Conservation (phyloP, 2,113 vertebrate genomes). For the Actinemys pallida region DNA sequence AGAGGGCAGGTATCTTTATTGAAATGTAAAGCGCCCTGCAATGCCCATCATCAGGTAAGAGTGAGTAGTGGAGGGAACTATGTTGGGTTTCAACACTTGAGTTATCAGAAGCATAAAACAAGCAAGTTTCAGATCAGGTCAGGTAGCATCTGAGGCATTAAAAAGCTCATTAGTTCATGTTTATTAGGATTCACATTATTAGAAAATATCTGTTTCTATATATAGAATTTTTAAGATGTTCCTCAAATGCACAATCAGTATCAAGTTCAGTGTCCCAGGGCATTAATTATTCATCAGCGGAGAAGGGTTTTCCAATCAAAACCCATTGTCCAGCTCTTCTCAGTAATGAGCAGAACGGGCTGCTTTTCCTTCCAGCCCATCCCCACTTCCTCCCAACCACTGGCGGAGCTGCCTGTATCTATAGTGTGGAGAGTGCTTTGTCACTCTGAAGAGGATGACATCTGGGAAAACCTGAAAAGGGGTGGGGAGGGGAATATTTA, state of each 20-base stretch:
- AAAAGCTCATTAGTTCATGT: conserved; percentile 8
- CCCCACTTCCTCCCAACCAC: conserved; percentile 26
- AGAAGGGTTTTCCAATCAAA: conserved; percentile 68
- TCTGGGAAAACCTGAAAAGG: conserved; percentile 71
- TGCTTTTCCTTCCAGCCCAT: conserved; percentile 33
- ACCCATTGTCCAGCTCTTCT: conserved; percentile 50
- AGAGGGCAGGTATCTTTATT: neutral
- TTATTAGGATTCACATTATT: neutral
- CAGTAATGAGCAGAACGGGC: conserved; percentile 23
- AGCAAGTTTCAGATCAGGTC: neutral
- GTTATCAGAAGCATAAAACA: neutral
- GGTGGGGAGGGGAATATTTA: conserved; percentile 24
- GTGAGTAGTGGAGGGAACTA: neutral
- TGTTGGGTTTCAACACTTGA: neutral
- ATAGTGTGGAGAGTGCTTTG: neutral
- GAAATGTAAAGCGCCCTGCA: neutral
- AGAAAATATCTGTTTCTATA: conserved; percentile 18
- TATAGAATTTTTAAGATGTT: conserved; percentile 46
- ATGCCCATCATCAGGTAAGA: neutral
- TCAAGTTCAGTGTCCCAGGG: neutral
- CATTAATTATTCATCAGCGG: conserved; percentile 27
- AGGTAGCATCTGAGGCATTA: conserved; percentile 13
- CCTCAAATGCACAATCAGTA: conserved; percentile 36
- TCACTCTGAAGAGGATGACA: conserved; percentile 47
- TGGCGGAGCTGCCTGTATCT: conserved; percentile 14